Conservation (phyloP, 2,113 vertebrate genomes). For the Campylomormyrus tamandua region DNA sequence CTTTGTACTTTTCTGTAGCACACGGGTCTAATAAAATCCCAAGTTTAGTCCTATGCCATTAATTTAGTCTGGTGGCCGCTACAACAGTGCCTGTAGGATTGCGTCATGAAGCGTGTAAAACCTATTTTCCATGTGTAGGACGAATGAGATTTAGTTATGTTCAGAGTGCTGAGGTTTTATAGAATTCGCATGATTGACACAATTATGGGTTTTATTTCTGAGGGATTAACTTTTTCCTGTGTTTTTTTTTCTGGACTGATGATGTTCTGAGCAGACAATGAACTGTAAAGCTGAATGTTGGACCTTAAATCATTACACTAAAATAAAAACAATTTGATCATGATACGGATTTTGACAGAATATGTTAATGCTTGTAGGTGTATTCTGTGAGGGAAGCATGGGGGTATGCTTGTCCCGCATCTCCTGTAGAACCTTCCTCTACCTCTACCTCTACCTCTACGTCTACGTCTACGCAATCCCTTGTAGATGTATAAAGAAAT, state of each 20-base stretch:
- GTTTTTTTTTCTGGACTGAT: background rate
- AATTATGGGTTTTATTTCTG: background rate
- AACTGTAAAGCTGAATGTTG: background rate
- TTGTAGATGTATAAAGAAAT: constrained; percentile 26
- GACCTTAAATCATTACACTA: background rate
- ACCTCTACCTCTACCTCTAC: too few relatives aligned
- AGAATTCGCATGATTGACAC: background rate
- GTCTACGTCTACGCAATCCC: background rate
- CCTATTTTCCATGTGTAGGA: constrained; percentile 3
- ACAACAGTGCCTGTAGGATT: background rate
- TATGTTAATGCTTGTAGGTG: background rate
- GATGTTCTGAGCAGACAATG: background rate
- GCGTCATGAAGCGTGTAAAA: background rate
- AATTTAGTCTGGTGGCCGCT: background rate
- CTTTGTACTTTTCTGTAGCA: constrained; percentile 2
- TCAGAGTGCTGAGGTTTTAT: background rate
- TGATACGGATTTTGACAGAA: background rate
- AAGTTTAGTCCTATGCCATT: background rate
- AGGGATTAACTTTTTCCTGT: background rate
- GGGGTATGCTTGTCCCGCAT: background rate
- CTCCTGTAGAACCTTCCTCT: background rate
- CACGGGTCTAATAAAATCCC: background rate
- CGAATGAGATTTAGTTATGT: background rate
- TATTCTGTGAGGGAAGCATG: background rate
- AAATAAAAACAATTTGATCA: background rate